Base-by-base conservation (phyloP, 2,888 invertebrate genomes). In the Sinodicranocentrus sp. region DNA sequence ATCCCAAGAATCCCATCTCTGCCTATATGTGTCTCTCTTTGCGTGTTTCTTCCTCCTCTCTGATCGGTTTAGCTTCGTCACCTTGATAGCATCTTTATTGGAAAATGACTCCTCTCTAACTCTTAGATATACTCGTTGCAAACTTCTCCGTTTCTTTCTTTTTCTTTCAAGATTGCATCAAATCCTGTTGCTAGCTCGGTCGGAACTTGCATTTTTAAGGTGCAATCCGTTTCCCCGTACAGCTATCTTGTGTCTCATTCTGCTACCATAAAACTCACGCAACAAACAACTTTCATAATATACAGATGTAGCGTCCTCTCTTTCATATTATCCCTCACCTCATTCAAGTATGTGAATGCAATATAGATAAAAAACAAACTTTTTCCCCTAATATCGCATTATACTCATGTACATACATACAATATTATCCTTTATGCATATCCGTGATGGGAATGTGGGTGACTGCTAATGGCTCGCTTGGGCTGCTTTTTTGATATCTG, bases 181-280 rank as follows among this genome's bases (percentile, higher is more conserved):
- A 59, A 54, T 72, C 72, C 61, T 82, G 80, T 82, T 82, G 80
- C 80, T 82, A 82, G 80, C 80, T 73, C 73, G 59, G 39, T 72
- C 72, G 80, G 80, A 82, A 82, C 80, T 82, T 82, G 73, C 73
- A 82, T 63, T 73, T 70, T 80, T 65, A 68, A 82, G 80, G 80
- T 82, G 80, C 80, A 82, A 82, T 82, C 73, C 80, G 43, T 73
- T 79, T 73, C 54, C 73, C 73, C 65, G 72, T 80, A 65, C 73
- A 82, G 67, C 73, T 73, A 82, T 82, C 80, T 82, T 73, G 68
- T 82, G 73, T 82, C 73, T 82, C 73, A 82, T 82, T 73, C 68
- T 39, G 72, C 80, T 82, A 82, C 68, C 72, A 82, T 78, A 78
- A 78, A 79, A 80, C 59, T 48, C 80, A 82, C 80, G 73, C 80